Conservation (phyloP, 23 tunicate species). For the Aplidium turbinatum region DNA sequence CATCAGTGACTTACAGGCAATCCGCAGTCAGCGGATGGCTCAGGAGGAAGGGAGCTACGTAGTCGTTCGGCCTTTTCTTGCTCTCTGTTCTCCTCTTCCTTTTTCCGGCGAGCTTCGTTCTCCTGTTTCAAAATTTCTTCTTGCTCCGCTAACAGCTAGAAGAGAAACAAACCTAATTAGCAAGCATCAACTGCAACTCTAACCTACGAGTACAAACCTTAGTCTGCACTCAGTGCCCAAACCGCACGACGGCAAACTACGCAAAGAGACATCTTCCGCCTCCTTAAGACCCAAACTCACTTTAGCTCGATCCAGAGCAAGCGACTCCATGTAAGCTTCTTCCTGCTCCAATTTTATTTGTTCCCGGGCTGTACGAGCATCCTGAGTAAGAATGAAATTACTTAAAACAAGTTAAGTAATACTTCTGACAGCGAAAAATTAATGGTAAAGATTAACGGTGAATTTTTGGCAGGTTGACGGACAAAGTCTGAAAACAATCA, state of each 20-base stretch:
- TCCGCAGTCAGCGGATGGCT: slow-evolving; percentile 65
- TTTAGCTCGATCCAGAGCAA: slow-evolving; percentile 72
- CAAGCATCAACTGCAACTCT: too few relatives aligned
- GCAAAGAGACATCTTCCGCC: background rate
- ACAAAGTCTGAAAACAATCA: too few relatives aligned
- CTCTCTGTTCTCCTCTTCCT: slow-evolving; percentile 33
- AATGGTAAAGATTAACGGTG: too few relatives aligned
- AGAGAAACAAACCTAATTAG: background rate
- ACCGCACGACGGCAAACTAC: background rate
- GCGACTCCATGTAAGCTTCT: slow-evolving; percentile 78
- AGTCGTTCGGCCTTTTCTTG: slow-evolving; percentile 44
- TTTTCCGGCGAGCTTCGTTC: slow-evolving; percentile 26
- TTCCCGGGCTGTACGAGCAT: slow-evolving; percentile 74
- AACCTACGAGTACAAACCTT: too few relatives aligned
- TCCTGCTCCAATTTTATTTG: slow-evolving; percentile 82
- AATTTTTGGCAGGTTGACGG: too few relatives aligned
- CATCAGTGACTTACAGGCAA: slow-evolving; percentile 32
- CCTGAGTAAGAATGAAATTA: too few relatives aligned
- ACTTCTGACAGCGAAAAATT: too few relatives aligned
- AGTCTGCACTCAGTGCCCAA: too few relatives aligned
- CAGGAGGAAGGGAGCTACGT: slow-evolving; percentile 53
- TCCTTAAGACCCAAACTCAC: slow-evolving; percentile 11
- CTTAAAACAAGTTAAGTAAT: too few relatives aligned
- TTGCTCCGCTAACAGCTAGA: slow-evolving; percentile 37
- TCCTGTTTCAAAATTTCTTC: slow-evolving; percentile 38